Evolutionary conservation across 2,888 invertebrate species (phyloP).

Genomic region (Nebria salina): DNA sequence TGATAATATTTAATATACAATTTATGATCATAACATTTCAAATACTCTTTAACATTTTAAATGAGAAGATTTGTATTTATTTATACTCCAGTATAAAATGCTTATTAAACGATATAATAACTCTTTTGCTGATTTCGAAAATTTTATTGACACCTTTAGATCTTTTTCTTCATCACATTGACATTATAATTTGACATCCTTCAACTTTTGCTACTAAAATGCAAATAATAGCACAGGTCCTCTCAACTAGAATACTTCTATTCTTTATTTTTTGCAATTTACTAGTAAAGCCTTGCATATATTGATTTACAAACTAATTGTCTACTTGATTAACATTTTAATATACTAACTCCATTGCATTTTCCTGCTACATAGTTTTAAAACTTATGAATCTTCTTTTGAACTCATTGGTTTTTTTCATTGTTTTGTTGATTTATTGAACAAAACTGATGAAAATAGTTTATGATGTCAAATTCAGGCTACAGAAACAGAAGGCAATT

Average conservation of each 20-base stretch:
- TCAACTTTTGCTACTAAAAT: not conserved
- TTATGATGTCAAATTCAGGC: not conserved
- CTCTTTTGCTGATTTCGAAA: not conserved
- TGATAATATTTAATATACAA: not conserved
- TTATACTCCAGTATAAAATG: not conserved
- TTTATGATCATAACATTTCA: not conserved
- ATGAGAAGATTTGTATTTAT: not conserved
- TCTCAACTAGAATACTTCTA: not conserved
- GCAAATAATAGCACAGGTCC: not conserved
- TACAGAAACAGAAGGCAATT: not conserved
- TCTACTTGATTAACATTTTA: not conserved
- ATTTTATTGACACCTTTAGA: not conserved
- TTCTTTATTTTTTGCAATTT: not conserved
- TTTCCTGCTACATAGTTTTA: too few species aligned
- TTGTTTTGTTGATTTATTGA: too few species aligned
- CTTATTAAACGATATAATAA: not conserved
- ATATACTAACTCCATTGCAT: too few species aligned
- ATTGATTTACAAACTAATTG: not conserved
- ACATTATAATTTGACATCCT: constrained; percentile 2
- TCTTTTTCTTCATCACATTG: constrained; percentile 2
- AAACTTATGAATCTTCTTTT: too few species aligned
- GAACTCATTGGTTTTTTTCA: too few species aligned
- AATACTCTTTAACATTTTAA: not conserved
- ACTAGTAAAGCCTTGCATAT: not conserved
- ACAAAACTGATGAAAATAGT: not conserved